Evolutionary conservation across 2,888 invertebrate genomes (phyloP), one percentile per base, ranked within the genome.

Genomic region (Megalurothrips usitatus): DNA sequence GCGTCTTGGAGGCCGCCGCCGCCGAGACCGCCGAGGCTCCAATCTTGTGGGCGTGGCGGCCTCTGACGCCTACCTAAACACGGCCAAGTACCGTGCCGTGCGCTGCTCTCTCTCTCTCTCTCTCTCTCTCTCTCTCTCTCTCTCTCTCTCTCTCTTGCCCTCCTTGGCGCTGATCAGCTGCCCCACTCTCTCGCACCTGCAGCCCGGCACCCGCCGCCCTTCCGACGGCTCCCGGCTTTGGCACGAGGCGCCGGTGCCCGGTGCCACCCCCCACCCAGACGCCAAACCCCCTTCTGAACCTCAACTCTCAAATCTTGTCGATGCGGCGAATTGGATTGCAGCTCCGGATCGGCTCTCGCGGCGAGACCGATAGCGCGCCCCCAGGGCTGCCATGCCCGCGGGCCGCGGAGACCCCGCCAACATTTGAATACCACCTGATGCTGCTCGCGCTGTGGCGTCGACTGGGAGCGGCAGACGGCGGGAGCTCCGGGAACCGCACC

Each of bases 101-200:
- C 34, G 34, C 34, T 43, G 34, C n/a, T 63, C 63, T 63, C 63
- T 63, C 63, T 63, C 63, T 63, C 63, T 63, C 63, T 63, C 63
- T 63, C 63, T 63, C 63, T 63, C 63, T 63, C 63, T 63, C 63
- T 63, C 63, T 63, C 63, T 63, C 63, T 63, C 63, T 63, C 63
- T 63, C 63, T 63, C 63, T 63, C 63, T 63, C 63, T 63, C 63
- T 63, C 63, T 63, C 63, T 63, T n/a, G 17, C 63, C n/a, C 63
- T 68, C 68, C 23, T 23, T 23, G n/a, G 9, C 68, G 19, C 68
- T 68, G 34, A 43, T 43, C 34, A 43, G 34, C 68, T 68, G 9
- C 11, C 68, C 23, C 68, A 23, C 68, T 68, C 68, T 58, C 58
- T 14, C 14, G 6, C 10, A 19, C 52, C 52, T 43, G 34, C 2